Evolutionary conservation across 1,140 invertebrate species (phyloP), one percentile per base, ranked within the genome.

Genomic region (Drosophila gunungcola): DNA sequence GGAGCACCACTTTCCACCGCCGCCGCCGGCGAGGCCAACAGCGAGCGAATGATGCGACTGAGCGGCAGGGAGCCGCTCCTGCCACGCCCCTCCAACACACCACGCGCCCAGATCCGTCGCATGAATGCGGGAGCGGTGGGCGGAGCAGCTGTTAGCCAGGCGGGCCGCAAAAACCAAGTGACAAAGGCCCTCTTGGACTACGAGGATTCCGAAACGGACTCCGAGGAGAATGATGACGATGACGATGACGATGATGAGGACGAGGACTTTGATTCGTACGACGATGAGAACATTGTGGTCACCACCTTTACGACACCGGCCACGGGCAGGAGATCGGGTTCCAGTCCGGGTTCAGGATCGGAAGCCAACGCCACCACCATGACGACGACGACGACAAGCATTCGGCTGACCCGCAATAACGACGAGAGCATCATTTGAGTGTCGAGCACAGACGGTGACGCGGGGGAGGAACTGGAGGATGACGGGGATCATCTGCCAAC

Each of bases 381-480:
- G n/a, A 90, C 86, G 5, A 91, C 86, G 9, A 91, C 86, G 5
- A 91, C 86, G 9, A 91, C 91, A 4, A 90, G 81, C 39, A 91
- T 91, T 65, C 81, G 91, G 5, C 64, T 91, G 27, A 90, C 81
- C 36, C 88, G 91, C n/a, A 92, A 92, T 49, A 91, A 90, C 64
- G 91, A 92, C 54, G 91, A 92, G 45, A 92, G 91, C 80, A 92
- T 92, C 70, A 92, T 92, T 80, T 92, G 91, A 92, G 82, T 68
- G 46, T 67, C 78, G 45, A 67, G 56, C 55, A 53, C 51, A 16
- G 53, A 52, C 29, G 64, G 67, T 34, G 45, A 78, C 32, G 57
- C 42, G 45, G 36, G 49, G 29, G 49, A 60, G 48, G 38, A 64
- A 36, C 39, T 65, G 38, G 60, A 68, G 2, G 54, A 63, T 4